Conservation (phyloP, 1,140 invertebrate species). For the Drosophila sucinea region DNA sequence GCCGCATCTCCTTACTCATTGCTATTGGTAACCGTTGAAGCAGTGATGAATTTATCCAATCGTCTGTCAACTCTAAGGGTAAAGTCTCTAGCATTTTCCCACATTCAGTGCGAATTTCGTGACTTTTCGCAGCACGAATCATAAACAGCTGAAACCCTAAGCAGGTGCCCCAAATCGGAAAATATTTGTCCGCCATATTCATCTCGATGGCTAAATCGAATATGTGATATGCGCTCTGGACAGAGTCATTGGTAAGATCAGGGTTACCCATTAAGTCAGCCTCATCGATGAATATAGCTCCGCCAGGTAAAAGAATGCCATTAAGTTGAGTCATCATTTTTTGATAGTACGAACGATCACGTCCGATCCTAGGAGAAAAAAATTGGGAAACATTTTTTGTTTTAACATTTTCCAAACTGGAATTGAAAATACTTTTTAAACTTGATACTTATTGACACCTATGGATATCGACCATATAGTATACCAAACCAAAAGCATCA, state of each 20-base stretch:
- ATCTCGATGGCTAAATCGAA: slow-evolving; percentile 87
- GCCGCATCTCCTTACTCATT: slow-evolving; percentile 85
- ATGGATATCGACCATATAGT: too few species aligned
- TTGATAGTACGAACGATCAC: slow-evolving; percentile 57
- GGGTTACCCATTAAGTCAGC: slow-evolving; percentile 83
- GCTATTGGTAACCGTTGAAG: slow-evolving; percentile 84
- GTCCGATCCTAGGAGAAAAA: slow-evolving; percentile 61
- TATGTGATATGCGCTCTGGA: slow-evolving; percentile 86
- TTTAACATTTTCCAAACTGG: not conserved
- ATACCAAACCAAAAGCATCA: too few species aligned
- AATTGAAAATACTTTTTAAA: too few species aligned
- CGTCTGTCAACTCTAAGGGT: slow-evolving; percentile 39
- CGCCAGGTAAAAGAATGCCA: slow-evolving; percentile 91
- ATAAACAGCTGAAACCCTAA: slow-evolving; percentile 93
- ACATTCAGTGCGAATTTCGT: slow-evolving; percentile 57
- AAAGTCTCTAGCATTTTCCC: slow-evolving; percentile 25
- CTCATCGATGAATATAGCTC: slow-evolving; percentile 85
- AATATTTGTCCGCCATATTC: slow-evolving; percentile 88
- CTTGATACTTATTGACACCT: too few species aligned
- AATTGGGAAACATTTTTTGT: not conserved
- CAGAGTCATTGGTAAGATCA: slow-evolving; percentile 81
- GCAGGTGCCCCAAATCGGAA: slow-evolving; percentile 94
- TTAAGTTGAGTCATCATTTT: slow-evolving; percentile 86
- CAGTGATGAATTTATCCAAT: slow-evolving; percentile 84
- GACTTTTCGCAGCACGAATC: slow-evolving; percentile 86